These are phyloP conservation scores for Heliangelus exortis DNA, from an alignment of 2,797 vertebrate genomes.

Conservation along the genomic window DNA sequence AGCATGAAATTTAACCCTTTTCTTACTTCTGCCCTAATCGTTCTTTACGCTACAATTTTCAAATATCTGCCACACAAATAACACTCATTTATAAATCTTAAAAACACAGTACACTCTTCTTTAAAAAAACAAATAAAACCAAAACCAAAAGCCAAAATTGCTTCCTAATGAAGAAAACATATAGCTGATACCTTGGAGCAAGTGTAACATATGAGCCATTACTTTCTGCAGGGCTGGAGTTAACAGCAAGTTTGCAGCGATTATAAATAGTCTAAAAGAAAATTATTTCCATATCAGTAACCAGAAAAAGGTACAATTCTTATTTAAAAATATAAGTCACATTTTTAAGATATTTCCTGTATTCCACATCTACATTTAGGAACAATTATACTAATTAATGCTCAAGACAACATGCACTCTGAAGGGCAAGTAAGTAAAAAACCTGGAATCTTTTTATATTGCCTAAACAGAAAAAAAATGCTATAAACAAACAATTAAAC, in stretches of 20 bases:
- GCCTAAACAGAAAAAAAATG: background rate
- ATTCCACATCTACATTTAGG: background rate
- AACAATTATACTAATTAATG: background rate
- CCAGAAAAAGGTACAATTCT: background rate
- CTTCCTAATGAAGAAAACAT: background rate
- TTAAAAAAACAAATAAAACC: background rate
- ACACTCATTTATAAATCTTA: background rate
- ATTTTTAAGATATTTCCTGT: background rate
- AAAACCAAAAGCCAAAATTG: background rate
- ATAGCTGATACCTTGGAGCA: constrained; percentile 66
- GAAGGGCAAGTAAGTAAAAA: background rate
- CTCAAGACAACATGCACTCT: background rate
- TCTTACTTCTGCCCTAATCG: background rate
- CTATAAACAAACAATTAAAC: background rate
- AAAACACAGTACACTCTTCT: background rate
- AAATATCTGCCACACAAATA: background rate
- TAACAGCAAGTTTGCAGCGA: constrained; percentile 78
- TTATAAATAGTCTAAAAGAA: constrained; percentile 83
- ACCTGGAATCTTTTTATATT: background rate
- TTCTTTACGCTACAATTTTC: background rate
- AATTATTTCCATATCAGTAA: constrained; percentile 25
- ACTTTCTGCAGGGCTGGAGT: constrained; percentile 75
- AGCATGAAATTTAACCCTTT: background rate
- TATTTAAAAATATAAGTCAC: background rate
- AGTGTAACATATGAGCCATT: constrained; percentile 48